Percentiles rank a stretch among this genome's conserved stretches.
phyloP scores from a whole-genome alignment of 1,140 invertebrate genomes.

The Cataglyphis hispanica region DNA sequence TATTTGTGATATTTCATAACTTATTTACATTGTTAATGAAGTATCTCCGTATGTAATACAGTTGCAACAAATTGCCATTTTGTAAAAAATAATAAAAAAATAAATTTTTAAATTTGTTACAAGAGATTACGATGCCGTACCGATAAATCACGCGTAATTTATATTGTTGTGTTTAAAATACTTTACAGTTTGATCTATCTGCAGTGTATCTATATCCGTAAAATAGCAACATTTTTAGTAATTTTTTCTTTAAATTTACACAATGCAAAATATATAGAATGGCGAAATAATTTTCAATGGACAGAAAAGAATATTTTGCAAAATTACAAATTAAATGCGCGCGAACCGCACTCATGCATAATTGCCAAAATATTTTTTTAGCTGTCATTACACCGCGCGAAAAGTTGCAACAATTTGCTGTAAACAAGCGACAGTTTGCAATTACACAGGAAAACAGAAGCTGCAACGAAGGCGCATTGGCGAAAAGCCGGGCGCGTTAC shows the following conservation, averaged over 20 bases:
- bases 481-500: slow-evolving; percentile 74
- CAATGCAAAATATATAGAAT: slow-evolving; percentile 1
- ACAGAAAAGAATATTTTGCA: neutral
- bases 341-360: neutral
- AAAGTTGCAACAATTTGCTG: slow-evolving; percentile 67
- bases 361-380: slow-evolving; percentile 20
- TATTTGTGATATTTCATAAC: neutral
- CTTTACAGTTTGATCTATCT: neutral
- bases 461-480: slow-evolving; percentile 67
- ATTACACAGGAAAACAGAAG: slow-evolving; percentile 82
- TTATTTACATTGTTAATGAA: slow-evolving; percentile 6
- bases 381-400: neutral
- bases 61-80: slow-evolving; percentile 12
- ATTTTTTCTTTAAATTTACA: slow-evolving; percentile 7
- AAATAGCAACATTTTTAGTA: slow-evolving; percentile 31
- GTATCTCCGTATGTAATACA: neutral
- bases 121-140: neutral
- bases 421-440: slow-evolving; percentile 79
- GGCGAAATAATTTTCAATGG: neutral
- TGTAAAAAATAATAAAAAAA: slow-evolving; percentile 5
- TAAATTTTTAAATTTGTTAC: neutral
- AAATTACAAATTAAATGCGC: neutral
- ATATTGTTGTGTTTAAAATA: neutral
- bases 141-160: neutral
- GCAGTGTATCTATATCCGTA: neutral